Base-by-base conservation (phyloP, 2,797 vertebrate genomes). In the Amblyopsis hoosieri region DNA sequence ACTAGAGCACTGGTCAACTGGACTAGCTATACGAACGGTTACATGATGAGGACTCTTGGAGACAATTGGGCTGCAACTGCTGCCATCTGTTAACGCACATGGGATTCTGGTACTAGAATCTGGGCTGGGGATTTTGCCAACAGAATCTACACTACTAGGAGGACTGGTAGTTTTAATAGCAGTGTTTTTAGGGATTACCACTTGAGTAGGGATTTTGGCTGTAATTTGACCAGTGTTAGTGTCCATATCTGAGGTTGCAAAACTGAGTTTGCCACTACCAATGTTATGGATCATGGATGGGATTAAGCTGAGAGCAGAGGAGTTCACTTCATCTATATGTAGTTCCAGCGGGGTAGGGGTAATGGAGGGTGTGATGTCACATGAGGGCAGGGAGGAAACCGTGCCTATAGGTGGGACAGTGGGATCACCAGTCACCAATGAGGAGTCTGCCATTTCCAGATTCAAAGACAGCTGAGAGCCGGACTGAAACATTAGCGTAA, bases 381-480 rank as follows among this genome's bases (percentile, higher is more conserved):
- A 67, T 53, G 71, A 82, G 42, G 69, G 56, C 42, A 59, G 9
- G 54, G 65, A 2, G 63, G 29, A 53, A 57, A 50, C 42, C 9
- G 68, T 13, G 55, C 12, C 73, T 75, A 74, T 31, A 51, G 78
- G 60, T 8, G 64, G 62, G 62, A 72, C 47, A 60, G 60, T 17
- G 5, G 73, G 31, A 59, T 74, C 76, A 71, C 42, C 60, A 51
- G 62, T 13, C 19, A 42, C 23, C 11, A 64, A n/a, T 17, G 59
- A 67, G 49, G 60, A 4, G 9, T 89, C 87, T 51, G 53, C 64
- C 14, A 82, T 75, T 48, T 94, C 94, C 79, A 91, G 90, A 85
- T 86, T 90, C 81, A 93, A 69, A 73, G 91, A 93, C 71, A 90
- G 74, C 74, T 93, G 92, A 79, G 95, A 94, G 82, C 88, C 93